Base-by-base conservation (phyloP, 1,140 invertebrate species). In the Lerema accius region DNA sequence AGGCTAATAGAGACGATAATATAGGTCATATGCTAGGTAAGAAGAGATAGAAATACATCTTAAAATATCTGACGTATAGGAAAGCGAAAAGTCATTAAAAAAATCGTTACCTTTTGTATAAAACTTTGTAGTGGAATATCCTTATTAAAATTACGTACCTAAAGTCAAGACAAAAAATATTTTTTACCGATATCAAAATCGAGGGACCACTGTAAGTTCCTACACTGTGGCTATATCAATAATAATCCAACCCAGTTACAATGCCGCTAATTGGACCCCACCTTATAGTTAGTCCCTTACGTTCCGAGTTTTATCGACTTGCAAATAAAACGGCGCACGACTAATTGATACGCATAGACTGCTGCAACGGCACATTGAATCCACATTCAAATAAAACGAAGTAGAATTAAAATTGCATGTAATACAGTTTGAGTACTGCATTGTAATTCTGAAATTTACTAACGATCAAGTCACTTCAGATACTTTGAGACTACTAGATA, bases 331-430 rank as follows among this genome's bases (percentile, higher is more conserved):
- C 28, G 45, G 45, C 23, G 45, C 45, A n/a, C 19, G 19, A 48
- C 45, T 48, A 48, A 48, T 48, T 48, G 45, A 55, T 43, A 42
- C 51, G 39, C 39, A n/a, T 28, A 48, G 15, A 48, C 45, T 19
- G 3, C 11, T 43, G 39, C 37, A 55, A 28, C 19, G 19, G n/a
- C 45, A 48, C 11, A n/a, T n/a, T 32, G 28, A 3, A 3, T 32
- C 6, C 7, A 32, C 28, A 9, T 9, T 32, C 4, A 7, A 32
- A 23, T 23, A 32, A 32, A 3, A 7, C 28, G 6, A 32, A 32
- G 1, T 32, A 4, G 28, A 5, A 32, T 32, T 7, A 5, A 5
- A 32, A 5, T 32, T 7, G 1, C 1, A 4, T 1, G 4, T 7
- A 1, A 32, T 9, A 9, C 4, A 32, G 4, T 1, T 4, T 32